phyloP scores from a whole-genome alignment of 2,888 invertebrate genomes.

The Cerastis leucographa region DNA sequence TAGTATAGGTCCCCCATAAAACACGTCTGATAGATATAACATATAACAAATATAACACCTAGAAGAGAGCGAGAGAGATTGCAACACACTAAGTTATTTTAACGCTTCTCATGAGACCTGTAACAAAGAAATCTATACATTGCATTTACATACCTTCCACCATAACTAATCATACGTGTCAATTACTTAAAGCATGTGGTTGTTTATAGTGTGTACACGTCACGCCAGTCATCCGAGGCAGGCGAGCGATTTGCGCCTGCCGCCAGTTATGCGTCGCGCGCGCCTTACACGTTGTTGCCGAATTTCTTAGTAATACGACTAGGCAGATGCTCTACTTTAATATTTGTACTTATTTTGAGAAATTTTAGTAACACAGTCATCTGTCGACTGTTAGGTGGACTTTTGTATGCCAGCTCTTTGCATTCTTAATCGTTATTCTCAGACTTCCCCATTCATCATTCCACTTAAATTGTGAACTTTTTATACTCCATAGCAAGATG shows the following conservation, averaged over 20 bases:
- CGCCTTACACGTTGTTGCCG: slow-evolving; percentile 75
- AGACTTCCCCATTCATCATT: neutral
- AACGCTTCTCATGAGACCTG: neutral
- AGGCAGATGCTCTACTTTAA: slow-evolving; percentile 65
- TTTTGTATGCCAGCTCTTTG: neutral
- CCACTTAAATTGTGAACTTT: too few species aligned
- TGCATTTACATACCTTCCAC: neutral
- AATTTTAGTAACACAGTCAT: neutral
- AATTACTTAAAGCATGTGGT: slow-evolving; percentile 23
- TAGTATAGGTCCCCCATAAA: neutral
- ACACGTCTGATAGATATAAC: neutral
- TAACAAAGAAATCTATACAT: neutral
- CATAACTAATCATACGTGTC: neutral
- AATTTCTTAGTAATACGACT: slow-evolving; percentile 71
- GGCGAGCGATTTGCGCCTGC: slow-evolving; percentile 78
- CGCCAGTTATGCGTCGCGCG: slow-evolving; percentile 75
- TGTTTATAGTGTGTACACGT: slow-evolving; percentile 38
- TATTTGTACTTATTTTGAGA: neutral
- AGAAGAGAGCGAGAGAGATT: neutral
- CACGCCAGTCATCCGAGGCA: slow-evolving; percentile 76
- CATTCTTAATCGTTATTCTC: neutral
- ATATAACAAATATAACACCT: neutral
- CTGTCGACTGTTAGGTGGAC: neutral
- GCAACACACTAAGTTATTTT: neutral
- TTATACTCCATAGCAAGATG: too few species aligned